These are phyloP conservation scores for Pharmacophagus antenor DNA, from an alignment of 2,888 invertebrate genomes.

Conservation along the genomic window DNA sequence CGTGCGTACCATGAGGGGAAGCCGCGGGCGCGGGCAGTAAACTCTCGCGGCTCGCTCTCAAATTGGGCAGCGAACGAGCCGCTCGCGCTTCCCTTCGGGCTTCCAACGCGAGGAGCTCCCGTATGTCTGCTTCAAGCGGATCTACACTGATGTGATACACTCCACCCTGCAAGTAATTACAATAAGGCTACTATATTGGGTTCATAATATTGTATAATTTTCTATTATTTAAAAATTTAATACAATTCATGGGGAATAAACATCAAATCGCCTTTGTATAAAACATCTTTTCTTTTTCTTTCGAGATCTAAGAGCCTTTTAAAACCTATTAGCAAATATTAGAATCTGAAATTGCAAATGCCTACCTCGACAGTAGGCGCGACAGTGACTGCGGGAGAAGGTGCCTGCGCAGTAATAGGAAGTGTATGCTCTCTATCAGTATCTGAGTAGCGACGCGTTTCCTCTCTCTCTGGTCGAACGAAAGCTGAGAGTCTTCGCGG, in stretches of 20 bases:
- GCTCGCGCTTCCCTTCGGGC: constrained; percentile 71
- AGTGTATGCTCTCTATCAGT: constrained; percentile 42
- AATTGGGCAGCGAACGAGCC: constrained; percentile 84
- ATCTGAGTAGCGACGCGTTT: constrained; percentile 46
- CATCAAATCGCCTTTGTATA: background rate
- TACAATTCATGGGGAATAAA: background rate
- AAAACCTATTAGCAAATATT: background rate
- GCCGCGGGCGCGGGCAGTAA: constrained; percentile 63
- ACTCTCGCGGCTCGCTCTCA: constrained; percentile 85
- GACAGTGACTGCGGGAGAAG: constrained; percentile 40
- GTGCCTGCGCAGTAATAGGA: constrained; percentile 32
- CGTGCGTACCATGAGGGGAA: constrained; percentile 41
- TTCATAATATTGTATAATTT: background rate
- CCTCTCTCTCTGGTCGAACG: constrained; percentile 36
- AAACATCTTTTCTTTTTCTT: no score
- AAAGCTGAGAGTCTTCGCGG: constrained; percentile 61
- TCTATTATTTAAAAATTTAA: constrained; percentile 2
- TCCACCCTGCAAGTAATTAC: constrained; percentile 44
- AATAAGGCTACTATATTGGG: background rate
- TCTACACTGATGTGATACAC: constrained; percentile 76
- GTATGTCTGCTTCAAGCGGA: constrained; percentile 71
- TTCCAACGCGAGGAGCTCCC: constrained; percentile 70
- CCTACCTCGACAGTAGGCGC: constrained; percentile 35
- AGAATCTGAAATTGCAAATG: background rate
- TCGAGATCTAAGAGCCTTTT: no score